A percentile compares a stretch with the other conserved stretches of the same genome.
phyloP scores from a whole-genome alignment of 1,140 invertebrate genomes.

The Listronotus bonariensis region DNA sequence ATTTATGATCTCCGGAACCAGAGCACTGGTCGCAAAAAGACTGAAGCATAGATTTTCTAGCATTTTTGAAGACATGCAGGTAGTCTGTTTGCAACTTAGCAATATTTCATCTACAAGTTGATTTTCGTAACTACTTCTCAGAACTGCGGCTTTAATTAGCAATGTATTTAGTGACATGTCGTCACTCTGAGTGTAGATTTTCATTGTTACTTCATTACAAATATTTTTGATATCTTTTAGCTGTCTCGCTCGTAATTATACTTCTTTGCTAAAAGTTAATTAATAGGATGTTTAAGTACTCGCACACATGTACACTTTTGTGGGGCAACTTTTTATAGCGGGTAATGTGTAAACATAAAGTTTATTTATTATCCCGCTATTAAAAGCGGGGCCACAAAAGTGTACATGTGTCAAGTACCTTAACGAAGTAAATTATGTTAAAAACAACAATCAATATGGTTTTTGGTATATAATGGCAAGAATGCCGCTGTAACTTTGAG shows the following conservation, averaged over 20 bases:
- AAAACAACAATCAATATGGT: too few species aligned
- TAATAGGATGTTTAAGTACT: too few species aligned
- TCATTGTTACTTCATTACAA: constrained; percentile 6
- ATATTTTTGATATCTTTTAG: constrained; percentile 6
- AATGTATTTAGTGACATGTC: constrained; percentile 12
- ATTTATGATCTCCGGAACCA: constrained; percentile 56
- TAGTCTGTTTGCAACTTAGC: constrained; percentile 18
- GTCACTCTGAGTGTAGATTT: constrained; percentile 17
- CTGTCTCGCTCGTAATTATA: neutral
- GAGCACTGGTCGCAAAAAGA: constrained; percentile 50
- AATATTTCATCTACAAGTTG: constrained; percentile 28
- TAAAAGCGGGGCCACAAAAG: too few species aligned
- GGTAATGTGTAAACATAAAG: too few species aligned
- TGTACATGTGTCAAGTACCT: too few species aligned
- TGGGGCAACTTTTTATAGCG: too few species aligned
- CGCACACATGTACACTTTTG: too few species aligned
- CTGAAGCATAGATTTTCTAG: constrained; percentile 55
- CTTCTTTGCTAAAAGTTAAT: neutral
- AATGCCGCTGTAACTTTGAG: too few species aligned
- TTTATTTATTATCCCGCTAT: too few species aligned
- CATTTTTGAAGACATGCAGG: constrained; percentile 53
- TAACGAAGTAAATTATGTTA: too few species aligned
- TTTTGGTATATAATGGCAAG: too few species aligned
- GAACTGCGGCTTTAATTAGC: constrained; percentile 24
- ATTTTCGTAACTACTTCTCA: constrained; percentile 27